These are phyloP conservation scores for Coelopa pilipes DNA, from an alignment of 2,888 invertebrate genomes.

Conservation along the genomic window DNA sequence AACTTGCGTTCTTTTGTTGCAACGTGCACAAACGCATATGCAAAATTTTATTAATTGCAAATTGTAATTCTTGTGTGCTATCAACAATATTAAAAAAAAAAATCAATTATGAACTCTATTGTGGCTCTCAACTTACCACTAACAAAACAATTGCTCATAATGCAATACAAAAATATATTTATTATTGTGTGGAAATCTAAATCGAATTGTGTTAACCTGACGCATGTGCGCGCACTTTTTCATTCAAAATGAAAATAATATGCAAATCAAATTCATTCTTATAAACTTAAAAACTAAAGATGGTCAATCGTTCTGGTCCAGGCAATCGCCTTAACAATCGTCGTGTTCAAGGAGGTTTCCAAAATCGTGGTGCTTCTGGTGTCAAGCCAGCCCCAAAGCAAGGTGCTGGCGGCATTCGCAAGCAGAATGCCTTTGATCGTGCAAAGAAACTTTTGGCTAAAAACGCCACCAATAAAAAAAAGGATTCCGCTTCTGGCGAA, in stretches of 20 bases:
- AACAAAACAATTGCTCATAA: too few relatives aligned
- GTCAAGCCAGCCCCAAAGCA: conserved; percentile 64
- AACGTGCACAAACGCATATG: not conserved
- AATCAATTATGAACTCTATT: not conserved
- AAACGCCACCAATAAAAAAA: conserved; percentile 68
- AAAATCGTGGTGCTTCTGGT: conserved; percentile 65
- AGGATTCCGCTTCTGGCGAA: conserved; percentile 68
- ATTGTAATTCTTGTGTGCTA: not conserved
- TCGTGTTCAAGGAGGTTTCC: conserved; percentile 65
- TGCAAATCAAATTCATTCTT: conserved; percentile 30
- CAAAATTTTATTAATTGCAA: too few relatives aligned
- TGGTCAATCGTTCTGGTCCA: conserved; percentile 67
- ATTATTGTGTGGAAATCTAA: conserved; percentile 26
- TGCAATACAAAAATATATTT: too few relatives aligned
- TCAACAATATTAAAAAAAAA: not conserved
- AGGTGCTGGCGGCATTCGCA: conserved; percentile 67
- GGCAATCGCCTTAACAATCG: conserved; percentile 58
- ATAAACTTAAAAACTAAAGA: conserved; percentile 54
- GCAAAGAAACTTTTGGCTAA: conserved; percentile 69
- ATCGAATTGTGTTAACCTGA: conserved; percentile 27
- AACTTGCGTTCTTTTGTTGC: not conserved
- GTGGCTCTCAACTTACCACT: too few relatives aligned
- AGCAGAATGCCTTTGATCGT: conserved; percentile 68
- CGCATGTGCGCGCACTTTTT: conserved; percentile 20
- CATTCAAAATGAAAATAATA: conserved; percentile 18